Conservation (phyloP, 2,797 vertebrate genomes). For the Decapterus maruadsi region DNA sequence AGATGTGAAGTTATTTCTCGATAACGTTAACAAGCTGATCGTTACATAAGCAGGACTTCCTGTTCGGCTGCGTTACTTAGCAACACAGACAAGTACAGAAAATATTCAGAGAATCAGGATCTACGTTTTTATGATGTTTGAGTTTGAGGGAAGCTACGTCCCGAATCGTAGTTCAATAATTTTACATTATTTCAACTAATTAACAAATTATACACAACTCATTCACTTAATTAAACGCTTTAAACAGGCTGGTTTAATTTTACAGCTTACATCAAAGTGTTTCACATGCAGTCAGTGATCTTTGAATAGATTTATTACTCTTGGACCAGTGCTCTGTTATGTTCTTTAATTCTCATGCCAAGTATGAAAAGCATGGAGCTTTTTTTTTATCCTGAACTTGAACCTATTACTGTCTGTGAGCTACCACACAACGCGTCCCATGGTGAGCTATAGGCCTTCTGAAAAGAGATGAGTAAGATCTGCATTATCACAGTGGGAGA, state of each 20-base stretch:
- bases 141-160: too few relatives aligned
- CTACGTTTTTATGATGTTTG: too few relatives aligned
- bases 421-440: background rate
- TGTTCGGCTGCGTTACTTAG: too few relatives aligned
- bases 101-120: too few relatives aligned
- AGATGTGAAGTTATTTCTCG: too few relatives aligned
- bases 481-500: background rate
- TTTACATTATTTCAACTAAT: background rate
- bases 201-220: background rate
- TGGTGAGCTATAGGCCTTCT: background rate
- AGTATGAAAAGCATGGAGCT: background rate
- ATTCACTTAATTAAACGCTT: background rate
- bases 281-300: too few relatives aligned
- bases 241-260: too few relatives aligned
- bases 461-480: background rate
- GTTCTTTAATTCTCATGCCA: background rate
- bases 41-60: too few relatives aligned
- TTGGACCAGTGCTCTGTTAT: background rate
- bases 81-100: too few relatives aligned
- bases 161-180: too few relatives aligned
- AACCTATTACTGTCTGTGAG: background rate
- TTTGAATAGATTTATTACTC: background rate
- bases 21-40: too few relatives aligned
- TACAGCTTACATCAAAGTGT: too few relatives aligned
- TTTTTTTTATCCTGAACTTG: background rate